These are phyloP conservation scores for Pseudochirops corinnae DNA, from an alignment of 2,797 vertebrate species.

Conservation along the genomic window DNA sequence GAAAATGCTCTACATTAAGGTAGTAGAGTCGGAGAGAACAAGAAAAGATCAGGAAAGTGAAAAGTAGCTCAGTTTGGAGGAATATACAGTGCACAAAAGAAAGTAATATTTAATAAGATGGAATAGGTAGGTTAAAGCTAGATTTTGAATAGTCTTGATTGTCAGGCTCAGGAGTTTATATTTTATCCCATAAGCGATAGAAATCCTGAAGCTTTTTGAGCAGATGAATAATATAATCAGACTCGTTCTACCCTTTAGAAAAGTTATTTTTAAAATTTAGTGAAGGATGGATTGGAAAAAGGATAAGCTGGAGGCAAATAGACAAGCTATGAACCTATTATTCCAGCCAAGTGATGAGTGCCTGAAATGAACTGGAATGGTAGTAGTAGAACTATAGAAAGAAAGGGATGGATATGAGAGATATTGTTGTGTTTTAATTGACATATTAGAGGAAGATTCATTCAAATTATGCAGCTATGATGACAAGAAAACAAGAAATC, in stretches of 20 bases:
- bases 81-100: not conserved
- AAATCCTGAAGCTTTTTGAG: not conserved
- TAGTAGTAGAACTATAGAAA: not conserved
- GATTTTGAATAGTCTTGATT: not conserved
- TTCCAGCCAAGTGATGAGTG: not conserved
- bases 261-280: not conserved
- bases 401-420: not conserved
- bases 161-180: not conserved
- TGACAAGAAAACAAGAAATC: slow-evolving; percentile 68
- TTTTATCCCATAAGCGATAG: not conserved
- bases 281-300: not conserved
- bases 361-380: not conserved
- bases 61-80: not conserved
- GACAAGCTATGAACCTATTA: not conserved
- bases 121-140: not conserved
- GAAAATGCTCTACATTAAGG: not conserved
- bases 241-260: not conserved
- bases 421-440: slow-evolving; percentile 60
- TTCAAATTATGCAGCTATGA: slow-evolving; percentile 74
- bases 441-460: slow-evolving; percentile 67
- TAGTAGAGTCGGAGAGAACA: not conserved
- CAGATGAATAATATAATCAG: not conserved
- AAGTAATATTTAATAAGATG: not conserved
- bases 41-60: not conserved
- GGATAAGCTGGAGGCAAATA: not conserved